These are phyloP conservation scores for honey bee (Apis mellifera) DNA, from an alignment of 1,140 invertebrate species.

Conservation along the genomic window DNA sequence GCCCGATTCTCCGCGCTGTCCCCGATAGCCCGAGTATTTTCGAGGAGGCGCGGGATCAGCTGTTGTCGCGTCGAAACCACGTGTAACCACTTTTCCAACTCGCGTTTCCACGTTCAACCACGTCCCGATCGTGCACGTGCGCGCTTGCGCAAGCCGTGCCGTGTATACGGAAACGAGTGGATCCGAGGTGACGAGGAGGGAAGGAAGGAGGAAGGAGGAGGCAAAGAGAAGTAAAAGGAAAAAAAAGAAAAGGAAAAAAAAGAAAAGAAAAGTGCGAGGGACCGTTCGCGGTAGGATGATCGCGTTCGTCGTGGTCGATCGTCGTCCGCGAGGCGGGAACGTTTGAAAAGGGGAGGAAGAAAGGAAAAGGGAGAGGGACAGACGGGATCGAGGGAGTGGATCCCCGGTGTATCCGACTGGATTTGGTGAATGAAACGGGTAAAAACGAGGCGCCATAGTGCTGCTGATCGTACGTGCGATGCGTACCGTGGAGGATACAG, in stretches of 20 bases:
- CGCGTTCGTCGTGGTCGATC: slow-evolving; percentile 27
- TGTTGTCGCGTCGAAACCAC: slow-evolving; percentile 7
- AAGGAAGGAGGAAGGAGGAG: too few relatives aligned
- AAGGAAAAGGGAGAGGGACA: background rate
- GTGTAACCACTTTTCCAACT: slow-evolving; percentile 5
- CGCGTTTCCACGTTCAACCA: slow-evolving; percentile 9
- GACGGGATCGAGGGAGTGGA: background rate
- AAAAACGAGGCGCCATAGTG: slow-evolving; percentile 57
- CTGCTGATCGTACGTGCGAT: slow-evolving; percentile 69
- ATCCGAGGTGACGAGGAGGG: background rate
- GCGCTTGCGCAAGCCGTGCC: slow-evolving; percentile 14
- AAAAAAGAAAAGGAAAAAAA: too few relatives aligned
- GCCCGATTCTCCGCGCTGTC: background rate
- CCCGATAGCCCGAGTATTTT: too few relatives aligned
- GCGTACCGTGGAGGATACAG: slow-evolving; percentile 77
- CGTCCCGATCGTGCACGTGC: slow-evolving; percentile 18
- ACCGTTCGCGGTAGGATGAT: slow-evolving; percentile 41
- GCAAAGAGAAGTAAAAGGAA: background rate
- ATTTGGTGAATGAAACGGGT: slow-evolving; percentile 48
- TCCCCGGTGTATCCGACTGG: slow-evolving; percentile 14
- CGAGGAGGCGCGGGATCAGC: background rate
- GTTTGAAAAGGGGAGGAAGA: background rate
- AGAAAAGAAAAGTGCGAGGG: background rate
- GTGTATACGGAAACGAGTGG: background rate
- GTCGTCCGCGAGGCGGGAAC: slow-evolving; percentile 13